Evolutionary conservation across 1,140 invertebrate species (phyloP), one percentile per base, ranked within the genome.

Genomic region (Zophobas atratus): DNA sequence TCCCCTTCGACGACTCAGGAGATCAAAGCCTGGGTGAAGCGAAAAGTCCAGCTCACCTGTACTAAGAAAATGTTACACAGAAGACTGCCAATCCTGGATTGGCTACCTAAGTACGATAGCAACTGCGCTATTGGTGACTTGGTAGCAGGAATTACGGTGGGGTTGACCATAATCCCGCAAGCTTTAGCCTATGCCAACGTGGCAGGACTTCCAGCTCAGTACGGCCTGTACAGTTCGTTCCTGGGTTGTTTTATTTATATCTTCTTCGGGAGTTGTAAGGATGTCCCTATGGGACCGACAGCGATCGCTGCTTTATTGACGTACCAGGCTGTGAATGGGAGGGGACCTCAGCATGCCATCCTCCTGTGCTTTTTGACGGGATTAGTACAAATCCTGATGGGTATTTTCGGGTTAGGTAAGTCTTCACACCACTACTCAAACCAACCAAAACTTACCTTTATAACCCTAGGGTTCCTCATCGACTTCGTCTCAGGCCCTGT

Each of bases 401-500:
- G 96, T 0, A 83, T 97, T 33, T 91, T 97, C 41, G 95, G 97
- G 53, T 88, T 98, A 79, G 95, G 94, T 95, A 86, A 89, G 83
- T 85, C 6, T 34, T 32, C 2, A 1, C 55, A 49, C 1, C 5
- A 4, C n/a, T 3, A 35, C 6, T 20, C 8, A 8, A 34, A 39
- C 20, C 33, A 6, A 73, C 8, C 39, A 3, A 38, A 4, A 46
- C 1, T 5, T 53, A 70, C 77, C 67, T 85, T 86, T 34, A 20
- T 20, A 20, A 20, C 85, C 43, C 3, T 4, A 94, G 96, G 97
- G 55, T 97, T 98, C 85, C 88, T 98, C 39, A 94, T 98, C 63
- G 95, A 98, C 87, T 98, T 97, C 86, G 96, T 98, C 0, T 97
- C 96, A 0, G 94, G 94, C 1, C 96, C 97, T 0, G 97, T 98